These are phyloP conservation scores for Chaenocephalus aceratus DNA, from an alignment of 2,113 vertebrate species.

Conservation along the genomic window DNA sequence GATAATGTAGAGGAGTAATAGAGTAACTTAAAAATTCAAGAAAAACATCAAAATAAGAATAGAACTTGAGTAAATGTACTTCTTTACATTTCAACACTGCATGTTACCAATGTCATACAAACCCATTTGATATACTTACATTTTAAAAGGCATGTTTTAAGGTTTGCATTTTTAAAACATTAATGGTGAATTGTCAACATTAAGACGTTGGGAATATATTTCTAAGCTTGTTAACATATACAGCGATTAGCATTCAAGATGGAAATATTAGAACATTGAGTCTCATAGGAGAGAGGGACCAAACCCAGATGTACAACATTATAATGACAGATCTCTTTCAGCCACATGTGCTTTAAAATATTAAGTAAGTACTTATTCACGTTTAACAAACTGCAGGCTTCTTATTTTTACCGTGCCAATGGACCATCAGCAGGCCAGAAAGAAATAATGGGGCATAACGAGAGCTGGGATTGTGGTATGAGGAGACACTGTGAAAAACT, in stretches of 20 bases:
- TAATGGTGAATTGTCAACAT: background rate
- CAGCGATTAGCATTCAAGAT: background rate
- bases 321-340: background rate
- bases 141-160: background rate
- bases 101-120: background rate
- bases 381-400: background rate
- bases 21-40: too few relatives aligned
- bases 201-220: background rate
- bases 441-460: background rate
- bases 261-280: background rate
- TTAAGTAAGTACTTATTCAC: background rate
- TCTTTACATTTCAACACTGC: too few relatives aligned
- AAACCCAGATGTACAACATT: background rate
- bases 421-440: background rate
- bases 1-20: too few relatives aligned
- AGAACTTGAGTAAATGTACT: background rate
- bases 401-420: background rate
- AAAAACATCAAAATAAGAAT: too few relatives aligned
- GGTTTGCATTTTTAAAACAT: background rate
- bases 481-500: constrained; percentile 3
- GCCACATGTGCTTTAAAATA: constrained; percentile 13
- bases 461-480: background rate
- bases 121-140: background rate
- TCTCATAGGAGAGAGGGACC: background rate
- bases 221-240: background rate